Evolutionary conservation across 2,113 vertebrate species (phyloP).

Genomic region (Centropus unirufus): DNA sequence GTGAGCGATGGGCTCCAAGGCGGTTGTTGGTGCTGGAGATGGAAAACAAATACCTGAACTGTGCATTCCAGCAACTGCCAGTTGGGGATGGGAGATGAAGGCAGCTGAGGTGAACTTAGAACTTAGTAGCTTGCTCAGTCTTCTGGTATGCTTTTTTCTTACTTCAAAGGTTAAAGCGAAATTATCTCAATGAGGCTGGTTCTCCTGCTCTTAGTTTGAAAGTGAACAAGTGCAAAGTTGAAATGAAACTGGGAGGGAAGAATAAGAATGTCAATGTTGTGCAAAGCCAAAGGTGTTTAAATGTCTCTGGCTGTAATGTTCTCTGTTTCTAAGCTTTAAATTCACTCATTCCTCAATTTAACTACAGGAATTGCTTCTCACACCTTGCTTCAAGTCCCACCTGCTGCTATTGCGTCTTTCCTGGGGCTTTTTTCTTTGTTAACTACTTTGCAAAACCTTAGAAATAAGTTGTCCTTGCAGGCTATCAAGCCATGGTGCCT

Average conservation of each 20-base stretch:
- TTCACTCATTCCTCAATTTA: not conserved
- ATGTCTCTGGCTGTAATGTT: not conserved
- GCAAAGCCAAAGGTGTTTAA: not conserved
- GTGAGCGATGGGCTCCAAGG: not conserved
- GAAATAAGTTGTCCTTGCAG: not conserved
- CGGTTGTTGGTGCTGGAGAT: not conserved
- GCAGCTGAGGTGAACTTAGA: not conserved
- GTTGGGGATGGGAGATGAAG: not conserved
- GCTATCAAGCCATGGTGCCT: not conserved
- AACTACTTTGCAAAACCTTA: not conserved
- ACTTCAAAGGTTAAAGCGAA: not conserved
- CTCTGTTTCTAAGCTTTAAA: not conserved
- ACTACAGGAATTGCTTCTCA: not conserved
- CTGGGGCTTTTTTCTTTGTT: not conserved
- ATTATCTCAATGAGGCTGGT: accelerated
- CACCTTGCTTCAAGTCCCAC: not conserved
- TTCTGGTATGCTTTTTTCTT: not conserved
- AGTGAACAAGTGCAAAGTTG: not conserved
- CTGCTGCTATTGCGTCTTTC: not conserved
- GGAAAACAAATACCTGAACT: not conserved
- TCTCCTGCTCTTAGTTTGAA: not conserved
- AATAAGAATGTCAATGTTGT: not conserved
- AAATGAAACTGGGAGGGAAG: not conserved
- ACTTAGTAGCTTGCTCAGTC: not conserved
- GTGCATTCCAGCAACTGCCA: not conserved